phyloP scores from a whole-genome alignment of 2,113 vertebrate genomes.

The Lota lota region DNA sequence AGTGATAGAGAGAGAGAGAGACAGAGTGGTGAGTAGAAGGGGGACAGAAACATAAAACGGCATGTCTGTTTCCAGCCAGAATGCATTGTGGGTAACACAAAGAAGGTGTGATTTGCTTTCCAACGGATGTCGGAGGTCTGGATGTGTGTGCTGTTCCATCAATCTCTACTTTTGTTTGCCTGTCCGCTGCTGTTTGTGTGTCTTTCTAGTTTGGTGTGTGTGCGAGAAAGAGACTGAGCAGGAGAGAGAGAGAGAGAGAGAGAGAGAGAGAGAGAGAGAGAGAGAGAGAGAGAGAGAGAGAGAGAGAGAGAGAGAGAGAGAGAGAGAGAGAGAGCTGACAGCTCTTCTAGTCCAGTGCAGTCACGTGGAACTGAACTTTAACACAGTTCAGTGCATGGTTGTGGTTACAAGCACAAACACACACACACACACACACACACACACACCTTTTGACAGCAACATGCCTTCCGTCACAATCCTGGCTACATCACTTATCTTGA shows the following conservation, averaged over 20 bases:
- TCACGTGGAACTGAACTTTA: slow-evolving; percentile 53
- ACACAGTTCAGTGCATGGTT: slow-evolving; percentile 41
- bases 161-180: no score
- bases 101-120: no score
- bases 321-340: slow-evolving; percentile 32
- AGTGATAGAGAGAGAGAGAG: no score
- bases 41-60: no score
- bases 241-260: neutral
- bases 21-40: no score
- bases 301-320: neutral
- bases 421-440: slow-evolving; percentile 7
- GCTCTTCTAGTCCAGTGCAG: slow-evolving; percentile 42
- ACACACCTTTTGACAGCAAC: neutral
- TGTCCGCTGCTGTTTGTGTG: no score
- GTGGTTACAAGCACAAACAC: slow-evolving; percentile 5
- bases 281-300: neutral
- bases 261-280: neutral
- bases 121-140: no score
- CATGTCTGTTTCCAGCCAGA: no score
- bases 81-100: no score
- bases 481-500: slow-evolving; percentile 39
- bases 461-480: slow-evolving; percentile 33
- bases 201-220: no score
- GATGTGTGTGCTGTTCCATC: no score
- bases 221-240: no score